These are phyloP conservation scores for Chironomus tentans DNA, from an alignment of 2,888 invertebrate species.

Conservation along the genomic window DNA sequence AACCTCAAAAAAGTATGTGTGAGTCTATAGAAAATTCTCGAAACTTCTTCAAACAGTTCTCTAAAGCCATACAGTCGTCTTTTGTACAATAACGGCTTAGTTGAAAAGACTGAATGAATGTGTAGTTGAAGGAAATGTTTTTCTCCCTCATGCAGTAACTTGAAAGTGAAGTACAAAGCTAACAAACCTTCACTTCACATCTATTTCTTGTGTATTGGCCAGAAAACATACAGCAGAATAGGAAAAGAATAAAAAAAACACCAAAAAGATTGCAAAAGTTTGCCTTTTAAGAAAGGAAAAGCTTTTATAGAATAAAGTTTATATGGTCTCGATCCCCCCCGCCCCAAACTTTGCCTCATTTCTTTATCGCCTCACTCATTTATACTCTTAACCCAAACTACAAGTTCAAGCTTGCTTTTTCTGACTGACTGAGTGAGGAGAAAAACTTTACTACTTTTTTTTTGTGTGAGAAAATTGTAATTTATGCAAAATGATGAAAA, in stretches of 20 bases:
- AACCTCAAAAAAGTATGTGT: too few species aligned
- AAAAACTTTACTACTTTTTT: too few species aligned
- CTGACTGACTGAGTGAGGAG: too few species aligned
- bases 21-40: too few species aligned
- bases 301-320: conserved; percentile 9
- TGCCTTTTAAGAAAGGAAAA: not conserved
- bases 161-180: not conserved
- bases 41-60: not conserved
- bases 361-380: too few species aligned
- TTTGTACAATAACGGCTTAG: not conserved
- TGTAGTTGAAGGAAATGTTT: not conserved
- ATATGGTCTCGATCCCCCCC: not conserved
- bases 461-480: conserved; percentile 8
- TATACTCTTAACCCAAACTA: too few species aligned
- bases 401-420: too few species aligned
- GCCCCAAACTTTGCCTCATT: not conserved
- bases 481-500: conserved; percentile 27
- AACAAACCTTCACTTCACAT: not conserved
- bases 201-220: not conserved
- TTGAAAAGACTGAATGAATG: not conserved
- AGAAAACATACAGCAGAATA: not conserved
- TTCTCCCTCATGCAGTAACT: not conserved
- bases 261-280: conserved; percentile 17
- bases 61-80: not conserved
- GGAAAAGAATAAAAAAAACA: not conserved